Conservation (phyloP, 2,888 invertebrate species). For the Drosophila ochracea region DNA sequence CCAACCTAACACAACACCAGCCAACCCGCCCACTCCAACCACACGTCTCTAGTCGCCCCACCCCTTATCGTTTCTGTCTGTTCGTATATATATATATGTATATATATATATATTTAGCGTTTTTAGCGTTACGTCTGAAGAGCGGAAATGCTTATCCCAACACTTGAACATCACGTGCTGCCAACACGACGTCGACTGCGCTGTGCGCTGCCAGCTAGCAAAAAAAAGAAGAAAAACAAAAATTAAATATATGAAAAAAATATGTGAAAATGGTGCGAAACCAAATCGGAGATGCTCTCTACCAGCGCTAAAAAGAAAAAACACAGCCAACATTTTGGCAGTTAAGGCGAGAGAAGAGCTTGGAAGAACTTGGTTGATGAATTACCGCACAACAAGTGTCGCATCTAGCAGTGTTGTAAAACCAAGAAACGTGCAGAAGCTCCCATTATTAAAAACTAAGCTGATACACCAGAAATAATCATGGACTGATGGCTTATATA, state of each 20-base stretch:
- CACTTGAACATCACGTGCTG: slow-evolving; percentile 76
- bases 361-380: background rate
- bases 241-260: background rate
- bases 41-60: slow-evolving; percentile 17
- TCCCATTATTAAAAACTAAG: too few species aligned
- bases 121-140: slow-evolving; percentile 75
- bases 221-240: background rate
- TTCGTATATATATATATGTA: background rate
- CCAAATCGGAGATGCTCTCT: slow-evolving; percentile 24
- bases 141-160: slow-evolving; percentile 81
- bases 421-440: too few species aligned
- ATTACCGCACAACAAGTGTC: background rate
- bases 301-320: background rate
- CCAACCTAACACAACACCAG: background rate
- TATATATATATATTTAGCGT: too few species aligned
- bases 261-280: background rate
- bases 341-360: too few species aligned
- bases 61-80: slow-evolving; percentile 15
- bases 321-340: background rate
- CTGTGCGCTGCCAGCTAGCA: slow-evolving; percentile 29
- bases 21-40: background rate
- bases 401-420: background rate
- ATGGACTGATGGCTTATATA: too few species aligned
- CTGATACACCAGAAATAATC: background rate
- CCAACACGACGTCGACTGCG: slow-evolving; percentile 43